phyloP scores from a whole-genome alignment of 2,888 invertebrate species.

The Blomia tropicalis region DNA sequence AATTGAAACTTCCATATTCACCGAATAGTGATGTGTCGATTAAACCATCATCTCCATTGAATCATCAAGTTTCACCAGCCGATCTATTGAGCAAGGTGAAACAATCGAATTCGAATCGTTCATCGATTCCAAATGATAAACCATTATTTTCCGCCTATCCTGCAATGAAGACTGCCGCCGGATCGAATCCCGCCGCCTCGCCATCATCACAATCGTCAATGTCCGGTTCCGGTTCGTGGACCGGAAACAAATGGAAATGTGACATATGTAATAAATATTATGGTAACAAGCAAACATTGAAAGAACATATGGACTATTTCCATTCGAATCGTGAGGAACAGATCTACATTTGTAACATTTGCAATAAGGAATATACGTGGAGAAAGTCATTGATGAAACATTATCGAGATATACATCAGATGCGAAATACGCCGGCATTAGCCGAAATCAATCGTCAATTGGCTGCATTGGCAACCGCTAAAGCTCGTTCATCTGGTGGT shows the following conservation, averaged over 20 bases:
- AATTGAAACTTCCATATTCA: neutral
- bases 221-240: constrained; percentile 4
- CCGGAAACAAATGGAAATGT: constrained; percentile 22
- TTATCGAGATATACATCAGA: constrained; percentile 23
- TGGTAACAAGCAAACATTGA: constrained; percentile 23
- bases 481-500: neutral
- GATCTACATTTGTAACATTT: constrained; percentile 22
- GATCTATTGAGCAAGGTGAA: neutral
- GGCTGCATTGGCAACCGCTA: constrained; percentile 1
- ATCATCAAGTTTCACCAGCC: neutral
- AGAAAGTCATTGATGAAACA: constrained; percentile 24
- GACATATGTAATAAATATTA: constrained; percentile 24
- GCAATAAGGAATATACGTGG: constrained; percentile 23
- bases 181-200: constrained; percentile 9
- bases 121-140: neutral
- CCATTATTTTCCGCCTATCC: neutral
- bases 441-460: constrained; percentile 14
- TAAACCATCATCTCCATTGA: neutral
- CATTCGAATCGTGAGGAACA: constrained; percentile 23
- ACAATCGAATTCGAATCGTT: neutral
- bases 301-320: constrained; percentile 24
- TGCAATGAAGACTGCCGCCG: constrained; percentile 8
- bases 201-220: neutral
- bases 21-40: constrained; percentile 6
- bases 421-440: constrained; percentile 9